phyloP scores from a whole-genome alignment of 2,797 vertebrate species.

The Choloepus didactylus region DNA sequence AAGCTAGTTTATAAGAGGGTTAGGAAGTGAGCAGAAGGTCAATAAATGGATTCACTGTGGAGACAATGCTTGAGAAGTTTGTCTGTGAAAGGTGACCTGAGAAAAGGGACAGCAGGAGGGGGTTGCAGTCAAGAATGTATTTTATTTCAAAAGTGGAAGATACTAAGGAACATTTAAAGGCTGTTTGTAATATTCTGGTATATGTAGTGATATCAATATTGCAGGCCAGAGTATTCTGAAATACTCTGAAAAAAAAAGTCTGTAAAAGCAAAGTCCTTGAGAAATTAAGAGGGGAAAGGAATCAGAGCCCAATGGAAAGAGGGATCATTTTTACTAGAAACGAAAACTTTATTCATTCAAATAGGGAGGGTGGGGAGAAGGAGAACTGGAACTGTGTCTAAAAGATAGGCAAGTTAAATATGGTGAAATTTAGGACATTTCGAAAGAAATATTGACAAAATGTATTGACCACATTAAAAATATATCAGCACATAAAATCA shows the following conservation, averaged over 20 bases:
- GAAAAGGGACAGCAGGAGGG: background rate
- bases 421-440: background rate
- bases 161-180: background rate
- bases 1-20: background rate
- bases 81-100: background rate
- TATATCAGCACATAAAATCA: background rate
- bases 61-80: background rate
- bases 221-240: too few relatives aligned
- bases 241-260: too few relatives aligned
- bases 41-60: background rate
- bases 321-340: background rate
- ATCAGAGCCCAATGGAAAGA: background rate
- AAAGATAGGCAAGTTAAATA: background rate
- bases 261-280: background rate
- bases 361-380: too few relatives aligned
- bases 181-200: background rate
- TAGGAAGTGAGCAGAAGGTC: background rate
- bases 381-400: background rate
- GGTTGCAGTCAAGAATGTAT: background rate
- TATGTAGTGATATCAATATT: background rate
- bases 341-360: background rate
- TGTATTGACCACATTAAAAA: background rate
- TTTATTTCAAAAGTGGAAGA: background rate
- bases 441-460: background rate
- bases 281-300: background rate